Evolutionary conservation across 2,797 vertebrate species (phyloP), one percentile per base, ranked within the genome.

Genomic region (Danio kyathit): DNA sequence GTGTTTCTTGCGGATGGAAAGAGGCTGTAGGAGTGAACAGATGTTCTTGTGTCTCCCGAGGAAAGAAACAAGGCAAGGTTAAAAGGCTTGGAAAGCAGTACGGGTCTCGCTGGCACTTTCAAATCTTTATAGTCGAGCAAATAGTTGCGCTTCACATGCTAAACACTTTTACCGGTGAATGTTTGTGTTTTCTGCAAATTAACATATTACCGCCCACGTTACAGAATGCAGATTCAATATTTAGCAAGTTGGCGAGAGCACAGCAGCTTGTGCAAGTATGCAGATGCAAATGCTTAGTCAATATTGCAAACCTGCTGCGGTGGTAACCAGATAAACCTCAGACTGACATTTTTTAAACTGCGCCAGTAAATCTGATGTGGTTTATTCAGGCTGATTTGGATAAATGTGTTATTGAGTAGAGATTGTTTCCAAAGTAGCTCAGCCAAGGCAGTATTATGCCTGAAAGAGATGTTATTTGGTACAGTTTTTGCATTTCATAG

Each of bases 11-110:
- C 66, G 19, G 29, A 61, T 40, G 21, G 19, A 69, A 17, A 69
- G 74, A 29, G 61, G 8, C 38, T 56, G 38, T 65, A 51, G 49
- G 75, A 67, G 76, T 40, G 29, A 70, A 49, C 76, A 79, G 65
- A 70, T 79, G 76, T 79, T 51, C 12, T 4, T 19, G 11, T 61
- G 76, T 70, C 43, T 79, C 65, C 21, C 16, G 54, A 14, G 56
- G 29, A 61, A 61, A 0, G 4, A 14, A 38, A 69, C 76, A 69
- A 70, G 76, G 63, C 21, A 11, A 21, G n/a, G 66, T 79, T 61
- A 60, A 79, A 51, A 60, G 21, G 44, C 65, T 60, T 48, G 41
- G 21, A 60, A 38, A 79, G 65, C 43, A 14, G 54, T 19, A 59
- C 7, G 11, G 14, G 14, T 41, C 43, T 29, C 13, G 19, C 66